Base-by-base conservation (phyloP, 2,113 vertebrate species). In the Centropus bengalensis region DNA sequence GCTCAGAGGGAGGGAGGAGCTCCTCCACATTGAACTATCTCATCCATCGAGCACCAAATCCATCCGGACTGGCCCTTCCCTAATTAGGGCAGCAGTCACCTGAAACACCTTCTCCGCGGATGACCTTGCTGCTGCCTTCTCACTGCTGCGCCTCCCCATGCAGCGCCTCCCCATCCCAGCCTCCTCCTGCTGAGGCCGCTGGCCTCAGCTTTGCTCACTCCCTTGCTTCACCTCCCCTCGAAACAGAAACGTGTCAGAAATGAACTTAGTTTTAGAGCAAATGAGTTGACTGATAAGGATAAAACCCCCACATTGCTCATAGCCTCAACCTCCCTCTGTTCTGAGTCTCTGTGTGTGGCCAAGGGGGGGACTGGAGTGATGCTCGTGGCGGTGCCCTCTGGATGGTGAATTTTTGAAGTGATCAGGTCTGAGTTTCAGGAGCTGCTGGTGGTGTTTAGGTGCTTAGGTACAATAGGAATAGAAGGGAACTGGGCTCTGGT, bases 1-100 rank as follows among this genome's bases (percentile, higher is more conserved):
- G 93, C 94, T 93, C 68, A 88, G 69, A 66, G 82, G 94, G 59
- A 66, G 91, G 89, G 92, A 83, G 83, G 94, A 93, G 88, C 79
- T 89, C 83, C 88, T 92, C 68, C 14, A 49, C 0, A 93, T 90
- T 58, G 27, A 87, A 20, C 45, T 74, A 64, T 83, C 90, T 89
- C 84, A 92, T 71, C 74, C 78, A 64, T 83, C 8, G 1, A 66
- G 45, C 2, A 5, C 3, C 3, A 0, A 74, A 89, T 95, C 86
- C 77, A 91, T 78, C 40, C 0, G 1, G 67, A 40, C 51, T 40
- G 67, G 82, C 79, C 88, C 85, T 86, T 79, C 91, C 91, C 91
- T 94, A 80, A 82, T 86, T 69, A 90, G 58, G 54, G 76, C 62
- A 86, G 60, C 88, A 86, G 76, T 59, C 45, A 81, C 68, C n/a